phyloP scores from a whole-genome alignment of 2,113 vertebrate genomes.

The Triplophysa dalaica region DNA sequence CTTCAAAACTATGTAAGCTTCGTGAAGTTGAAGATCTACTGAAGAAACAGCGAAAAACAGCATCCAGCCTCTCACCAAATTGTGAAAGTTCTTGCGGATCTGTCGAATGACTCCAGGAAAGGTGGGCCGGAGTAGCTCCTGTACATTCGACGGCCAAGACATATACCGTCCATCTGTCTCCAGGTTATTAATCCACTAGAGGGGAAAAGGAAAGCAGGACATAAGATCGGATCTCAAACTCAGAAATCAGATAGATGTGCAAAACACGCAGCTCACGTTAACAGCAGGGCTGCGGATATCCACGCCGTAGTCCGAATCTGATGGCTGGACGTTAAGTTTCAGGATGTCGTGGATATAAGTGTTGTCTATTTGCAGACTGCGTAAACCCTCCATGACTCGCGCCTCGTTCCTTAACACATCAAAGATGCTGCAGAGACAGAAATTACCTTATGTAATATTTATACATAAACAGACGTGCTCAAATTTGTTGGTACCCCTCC shows the following conservation, averaged over 20 bases:
- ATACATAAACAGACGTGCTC: too few relatives aligned
- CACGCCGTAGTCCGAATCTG: slow-evolving; percentile 91
- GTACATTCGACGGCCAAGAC: slow-evolving; percentile 90
- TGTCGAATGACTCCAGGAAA: slow-evolving; percentile 97
- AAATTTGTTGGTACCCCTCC: too few relatives aligned
- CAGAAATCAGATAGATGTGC: not conserved
- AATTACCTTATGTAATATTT: too few relatives aligned
- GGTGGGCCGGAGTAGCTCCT: slow-evolving; percentile 91
- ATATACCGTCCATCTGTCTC: slow-evolving; percentile 87
- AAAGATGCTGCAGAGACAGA: slow-evolving; percentile 77
- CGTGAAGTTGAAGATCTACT: not conserved
- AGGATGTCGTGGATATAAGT: slow-evolving; percentile 88
- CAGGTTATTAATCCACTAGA: slow-evolving; percentile 96
- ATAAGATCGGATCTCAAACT: too few relatives aligned
- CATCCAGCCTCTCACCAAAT: slow-evolving; percentile 77
- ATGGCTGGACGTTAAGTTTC: slow-evolving; percentile 90
- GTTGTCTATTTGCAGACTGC: slow-evolving; percentile 86
- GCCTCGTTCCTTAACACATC: slow-evolving; percentile 92
- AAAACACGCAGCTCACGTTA: slow-evolving; percentile 74
- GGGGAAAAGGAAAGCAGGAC: not conserved
- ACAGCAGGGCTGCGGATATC: slow-evolving; percentile 92
- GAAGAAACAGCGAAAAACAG: not conserved
- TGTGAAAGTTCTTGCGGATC: slow-evolving; percentile 97
- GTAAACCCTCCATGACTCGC: slow-evolving; percentile 92
- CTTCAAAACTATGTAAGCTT: not conserved